phyloP scores from a whole-genome alignment of 2,113 vertebrate species.

The Dicaeum eximium region DNA sequence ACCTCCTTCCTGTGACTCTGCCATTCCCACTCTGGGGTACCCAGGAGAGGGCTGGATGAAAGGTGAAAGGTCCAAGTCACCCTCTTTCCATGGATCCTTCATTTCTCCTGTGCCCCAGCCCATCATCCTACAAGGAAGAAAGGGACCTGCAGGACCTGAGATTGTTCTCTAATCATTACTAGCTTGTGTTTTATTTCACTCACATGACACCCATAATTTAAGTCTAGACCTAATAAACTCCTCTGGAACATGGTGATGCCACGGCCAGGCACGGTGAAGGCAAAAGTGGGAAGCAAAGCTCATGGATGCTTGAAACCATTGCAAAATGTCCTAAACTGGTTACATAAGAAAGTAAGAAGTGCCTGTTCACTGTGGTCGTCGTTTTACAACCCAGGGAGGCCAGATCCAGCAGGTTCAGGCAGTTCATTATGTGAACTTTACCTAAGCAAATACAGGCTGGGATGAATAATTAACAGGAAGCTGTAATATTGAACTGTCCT shows the following conservation, averaged over 20 bases:
- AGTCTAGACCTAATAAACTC: background rate
- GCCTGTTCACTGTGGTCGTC: background rate
- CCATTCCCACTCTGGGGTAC: background rate
- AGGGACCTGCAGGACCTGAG: background rate
- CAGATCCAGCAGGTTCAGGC: background rate
- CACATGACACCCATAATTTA: background rate
- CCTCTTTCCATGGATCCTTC: background rate
- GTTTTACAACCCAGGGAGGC: background rate
- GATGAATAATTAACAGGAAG: slow-evolving; percentile 55
- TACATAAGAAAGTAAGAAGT: background rate
- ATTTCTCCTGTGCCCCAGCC: background rate
- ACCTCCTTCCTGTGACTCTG: background rate
- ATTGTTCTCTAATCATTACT: background rate
- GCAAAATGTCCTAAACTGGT: background rate
- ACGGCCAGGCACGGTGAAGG: rapidly evolving
- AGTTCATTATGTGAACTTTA: background rate
- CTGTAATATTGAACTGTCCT: background rate
- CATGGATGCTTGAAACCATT: rapidly evolving
- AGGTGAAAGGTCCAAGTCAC: background rate
- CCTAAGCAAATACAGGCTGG: background rate
- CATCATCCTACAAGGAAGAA: background rate
- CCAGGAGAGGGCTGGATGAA: background rate
- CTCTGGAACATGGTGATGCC: rapidly evolving
- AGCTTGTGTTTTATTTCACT: background rate
- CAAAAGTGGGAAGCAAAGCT: background rate